A percentile compares a stretch with the other conserved stretches of the same genome.
Evolutionary conservation across 2,797 vertebrate genomes (phyloP).

Genomic region (Sebastes iracundus): DNA sequence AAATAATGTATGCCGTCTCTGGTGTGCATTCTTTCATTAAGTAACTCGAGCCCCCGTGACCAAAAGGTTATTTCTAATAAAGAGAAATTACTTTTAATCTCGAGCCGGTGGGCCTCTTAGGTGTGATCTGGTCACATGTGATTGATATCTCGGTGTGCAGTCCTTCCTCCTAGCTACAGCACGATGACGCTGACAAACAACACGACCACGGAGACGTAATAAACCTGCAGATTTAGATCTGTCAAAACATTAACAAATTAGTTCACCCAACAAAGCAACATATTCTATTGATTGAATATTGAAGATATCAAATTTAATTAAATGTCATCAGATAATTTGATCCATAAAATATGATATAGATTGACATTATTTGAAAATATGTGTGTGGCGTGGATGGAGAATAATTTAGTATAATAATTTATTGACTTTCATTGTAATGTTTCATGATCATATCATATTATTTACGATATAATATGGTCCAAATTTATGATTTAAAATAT

Average conservation of each 20-base stretch:
- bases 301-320: not conserved
- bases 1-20: constrained; percentile 9
- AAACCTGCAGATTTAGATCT: not conserved
- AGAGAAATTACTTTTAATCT: constrained; percentile 26
- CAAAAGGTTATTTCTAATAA: constrained; percentile 28
- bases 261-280: not conserved
- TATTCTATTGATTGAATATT: not conserved
- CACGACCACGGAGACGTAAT: not conserved
- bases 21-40: constrained; percentile 23
- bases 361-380: not conserved
- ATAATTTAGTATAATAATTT: not conserved
- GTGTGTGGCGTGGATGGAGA: too few species aligned
- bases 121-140: constrained; percentile 11
- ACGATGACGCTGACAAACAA: not conserved
- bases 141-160: constrained; percentile 12
- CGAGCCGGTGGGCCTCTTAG: not conserved
- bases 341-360: not conserved
- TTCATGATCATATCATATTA: not conserved
- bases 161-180: not conserved
- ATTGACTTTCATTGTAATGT: not conserved
- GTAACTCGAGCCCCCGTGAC: not conserved
- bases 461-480: not conserved
- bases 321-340: not conserved
- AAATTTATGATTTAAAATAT: not conserved
- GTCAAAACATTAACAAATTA: not conserved